Base-by-base conservation (phyloP, 2,797 vertebrate species). In the Cichlasoma orientale region DNA sequence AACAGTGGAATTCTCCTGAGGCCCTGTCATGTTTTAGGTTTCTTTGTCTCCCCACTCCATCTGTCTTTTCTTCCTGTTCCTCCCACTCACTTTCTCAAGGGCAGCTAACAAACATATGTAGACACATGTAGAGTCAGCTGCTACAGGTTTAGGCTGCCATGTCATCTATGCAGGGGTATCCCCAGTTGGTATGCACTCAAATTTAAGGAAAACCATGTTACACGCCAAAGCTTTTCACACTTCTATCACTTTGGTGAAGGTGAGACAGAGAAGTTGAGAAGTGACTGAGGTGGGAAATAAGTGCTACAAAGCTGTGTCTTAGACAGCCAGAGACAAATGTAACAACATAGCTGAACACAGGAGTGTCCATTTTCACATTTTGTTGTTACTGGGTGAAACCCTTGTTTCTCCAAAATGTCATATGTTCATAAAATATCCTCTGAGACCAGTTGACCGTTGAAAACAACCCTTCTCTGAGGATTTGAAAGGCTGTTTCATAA, bases 191-290 rank as follows among this genome's bases (percentile, higher is more conserved):
- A n/a, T 56, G 31, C 56, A 11, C 36, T 36, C 4, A 7, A 21
- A 72, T 80, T 71, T 66, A 68, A 72, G 85, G 56, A 74, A 31
- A 47, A 76, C 80, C 54, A 47, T 44, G 75, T 84, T 74, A 55
- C 55, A 59, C 77, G 54, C 16, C 53, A 41, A 56, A 59, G 86
- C 83, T 90, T 89, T 90, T 90, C 70, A 72, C 85, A 80, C 78
- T 56, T 66, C 27, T 44, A 61, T 50, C 75, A 77, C 81, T 78
- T 76, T 63, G 66, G 52, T 77, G 53, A 38, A 73, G 63, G 75
- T 69, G 74, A 80, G 31, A 31, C 5, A 70, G 58, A 68, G 50
- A 29, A 16, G 33, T 4, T 25, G 55, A 72, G 56, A 55, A 73
- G 29, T 55, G 21, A 33, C 31, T 0, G 7, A 44, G 31, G 50